phyloP scores from a whole-genome alignment of 2,797 vertebrate genomes.

The Monodelphis domestica region DNA sequence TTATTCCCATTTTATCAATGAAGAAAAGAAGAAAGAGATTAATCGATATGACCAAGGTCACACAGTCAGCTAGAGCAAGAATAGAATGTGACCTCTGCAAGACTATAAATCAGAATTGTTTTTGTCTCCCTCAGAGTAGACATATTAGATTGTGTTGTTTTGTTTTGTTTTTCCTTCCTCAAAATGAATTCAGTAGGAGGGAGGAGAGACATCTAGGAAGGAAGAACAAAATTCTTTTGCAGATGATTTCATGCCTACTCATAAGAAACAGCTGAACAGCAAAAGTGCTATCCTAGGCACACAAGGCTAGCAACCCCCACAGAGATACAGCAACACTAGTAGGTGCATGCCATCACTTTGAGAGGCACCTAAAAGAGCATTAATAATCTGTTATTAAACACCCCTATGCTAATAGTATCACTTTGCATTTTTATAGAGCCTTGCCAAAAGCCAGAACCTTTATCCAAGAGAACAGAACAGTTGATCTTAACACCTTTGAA shows the following conservation, averaged over 20 bases:
- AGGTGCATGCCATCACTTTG: not conserved
- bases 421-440: constrained; percentile 54
- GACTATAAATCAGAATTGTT: not conserved
- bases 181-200: rapidly evolving
- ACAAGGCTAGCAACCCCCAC: not conserved
- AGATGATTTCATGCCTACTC: not conserved
- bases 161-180: not conserved
- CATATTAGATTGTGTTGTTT: not conserved
- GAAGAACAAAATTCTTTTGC: rapidly evolving
- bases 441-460: constrained; percentile 66
- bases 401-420: constrained; percentile 54
- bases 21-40: not conserved
- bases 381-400: constrained; percentile 67
- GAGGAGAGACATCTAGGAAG: not conserved
- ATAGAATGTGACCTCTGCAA: not conserved
- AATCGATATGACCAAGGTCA: not conserved
- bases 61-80: not conserved
- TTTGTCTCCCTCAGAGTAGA: not conserved
- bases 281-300: not conserved
- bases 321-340: not conserved
- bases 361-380: constrained; percentile 45
- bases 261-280: constrained; percentile 14
- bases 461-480: constrained; percentile 64
- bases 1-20: not conserved
- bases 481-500: constrained; percentile 74